Evolutionary conservation across 2,888 invertebrate genomes (phyloP).

Genomic region (Noctua pronuba): DNA sequence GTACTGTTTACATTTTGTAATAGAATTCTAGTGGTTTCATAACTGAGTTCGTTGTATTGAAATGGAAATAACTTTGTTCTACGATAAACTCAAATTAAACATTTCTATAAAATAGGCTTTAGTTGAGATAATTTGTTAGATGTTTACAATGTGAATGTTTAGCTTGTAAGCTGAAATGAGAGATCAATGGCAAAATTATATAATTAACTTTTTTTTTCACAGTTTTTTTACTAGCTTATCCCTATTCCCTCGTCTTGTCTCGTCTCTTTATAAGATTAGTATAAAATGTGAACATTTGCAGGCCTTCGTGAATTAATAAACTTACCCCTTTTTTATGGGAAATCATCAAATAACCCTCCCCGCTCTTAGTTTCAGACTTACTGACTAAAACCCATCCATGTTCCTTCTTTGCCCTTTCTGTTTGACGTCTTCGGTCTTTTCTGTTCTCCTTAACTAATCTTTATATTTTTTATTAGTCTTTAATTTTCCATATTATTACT

Average conservation of each 20-base stretch:
- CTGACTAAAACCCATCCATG: too few species aligned
- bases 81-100: neutral
- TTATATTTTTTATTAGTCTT: too few species aligned
- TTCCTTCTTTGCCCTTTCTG: too few species aligned
- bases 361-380: too few species aligned
- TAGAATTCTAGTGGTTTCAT: conserved; percentile 14
- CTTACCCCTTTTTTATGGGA: too few species aligned
- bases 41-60: conserved; percentile 8
- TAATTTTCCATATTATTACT: too few species aligned
- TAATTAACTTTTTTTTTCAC: neutral
- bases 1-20: conserved; percentile 33
- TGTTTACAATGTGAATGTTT: neutral
- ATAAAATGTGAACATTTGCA: neutral
- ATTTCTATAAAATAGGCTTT: neutral
- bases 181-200: neutral
- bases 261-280: neutral
- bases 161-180: neutral
- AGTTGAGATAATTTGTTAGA: neutral
- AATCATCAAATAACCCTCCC: too few species aligned
- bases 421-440: too few species aligned
- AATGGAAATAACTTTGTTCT: neutral
- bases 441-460: too few species aligned
- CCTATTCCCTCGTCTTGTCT: too few species aligned
- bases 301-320: neutral
- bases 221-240: neutral